Conservation (phyloP, 2,888 invertebrate species). For the Lasioglossum villosulum region DNA sequence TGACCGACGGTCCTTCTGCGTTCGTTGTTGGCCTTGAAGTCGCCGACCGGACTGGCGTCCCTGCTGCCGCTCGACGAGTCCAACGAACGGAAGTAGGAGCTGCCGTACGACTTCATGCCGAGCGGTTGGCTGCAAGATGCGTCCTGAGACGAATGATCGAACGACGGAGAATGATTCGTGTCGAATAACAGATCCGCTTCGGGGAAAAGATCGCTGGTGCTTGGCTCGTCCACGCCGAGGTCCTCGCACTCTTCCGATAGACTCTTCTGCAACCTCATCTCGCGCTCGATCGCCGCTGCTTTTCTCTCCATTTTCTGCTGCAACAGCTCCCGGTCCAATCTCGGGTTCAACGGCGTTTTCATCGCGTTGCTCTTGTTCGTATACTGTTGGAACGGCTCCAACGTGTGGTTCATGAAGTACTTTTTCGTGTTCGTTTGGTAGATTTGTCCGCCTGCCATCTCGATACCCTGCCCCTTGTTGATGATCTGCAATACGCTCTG, state of each 20-base stretch:
- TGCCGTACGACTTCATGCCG: constrained; percentile 78
- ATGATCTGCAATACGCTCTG: constrained; percentile 81
- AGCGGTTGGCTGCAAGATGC: constrained; percentile 82
- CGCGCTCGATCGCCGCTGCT: constrained; percentile 86
- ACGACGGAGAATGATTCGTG: constrained; percentile 89
- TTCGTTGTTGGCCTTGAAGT: constrained; percentile 75
- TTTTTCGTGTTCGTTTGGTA: constrained; percentile 81
- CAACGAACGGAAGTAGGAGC: constrained; percentile 82
- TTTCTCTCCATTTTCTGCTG: constrained; percentile 81
- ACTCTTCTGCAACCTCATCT: constrained; percentile 88
- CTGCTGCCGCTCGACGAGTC: constrained; percentile 84
- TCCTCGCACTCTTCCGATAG: constrained; percentile 92
- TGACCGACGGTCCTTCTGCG: constrained; percentile 75
- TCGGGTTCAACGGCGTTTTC: constrained; percentile 75
- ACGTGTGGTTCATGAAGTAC: constrained; percentile 81
- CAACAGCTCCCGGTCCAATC: constrained; percentile 78
- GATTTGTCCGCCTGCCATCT: constrained; percentile 79
- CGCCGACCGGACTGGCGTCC: constrained; percentile 85
- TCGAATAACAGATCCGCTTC: constrained; percentile 91
- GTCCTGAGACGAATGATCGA: constrained; percentile 87
- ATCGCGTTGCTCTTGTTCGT: constrained; percentile 73
- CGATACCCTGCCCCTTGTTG: constrained; percentile 81
- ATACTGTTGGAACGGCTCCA: constrained; percentile 80
- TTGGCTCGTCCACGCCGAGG: constrained; percentile 91
- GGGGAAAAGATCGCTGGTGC: constrained; percentile 92